phyloP scores from a whole-genome alignment of 2,113 vertebrate genomes.

The Brachyistius frenatus region DNA sequence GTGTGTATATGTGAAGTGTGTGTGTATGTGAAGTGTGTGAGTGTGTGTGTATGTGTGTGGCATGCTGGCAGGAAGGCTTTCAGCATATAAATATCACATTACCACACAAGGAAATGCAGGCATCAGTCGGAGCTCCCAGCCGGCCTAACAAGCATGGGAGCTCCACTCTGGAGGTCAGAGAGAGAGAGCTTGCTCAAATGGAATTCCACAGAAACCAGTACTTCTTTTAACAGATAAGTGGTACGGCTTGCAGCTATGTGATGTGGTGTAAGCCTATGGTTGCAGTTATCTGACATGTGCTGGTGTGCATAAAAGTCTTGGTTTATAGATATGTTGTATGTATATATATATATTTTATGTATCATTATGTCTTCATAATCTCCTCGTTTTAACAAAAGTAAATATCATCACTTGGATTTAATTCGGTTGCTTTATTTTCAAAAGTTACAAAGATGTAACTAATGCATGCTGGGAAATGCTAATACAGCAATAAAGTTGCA shows the following conservation, averaged over 20 bases:
- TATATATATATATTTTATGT: not conserved
- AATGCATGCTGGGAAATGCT: no score
- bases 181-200: conserved; percentile 70
- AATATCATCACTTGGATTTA: no score
- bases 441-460: no score
- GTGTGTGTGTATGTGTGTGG: conserved; percentile 66
- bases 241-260: conserved; percentile 57
- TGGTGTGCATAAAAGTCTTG: conserved; percentile 23
- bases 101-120: conserved; percentile 85
- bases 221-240: conserved; percentile 75
- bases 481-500: no score
- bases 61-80: conserved; percentile 80
- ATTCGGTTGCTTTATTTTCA: no score
- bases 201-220: conserved; percentile 76
- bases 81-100: conserved; percentile 88
- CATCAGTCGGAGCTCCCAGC: conserved; percentile 79
- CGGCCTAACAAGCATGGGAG: conserved; percentile 78
- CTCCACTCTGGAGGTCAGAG: conserved; percentile 75
- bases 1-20: conserved; percentile 7
- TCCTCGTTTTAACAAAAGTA: no score
- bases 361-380: no score
- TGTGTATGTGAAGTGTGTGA: conserved; percentile 47
- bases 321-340: conserved; percentile 5
- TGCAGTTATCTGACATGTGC: conserved; percentile 52
- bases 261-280: conserved; percentile 53